Percentiles rank a stretch among this genome's conserved stretches.
Evolutionary conservation across 1,140 invertebrate species (phyloP).

Genomic region (Drosophila aff.): DNA sequence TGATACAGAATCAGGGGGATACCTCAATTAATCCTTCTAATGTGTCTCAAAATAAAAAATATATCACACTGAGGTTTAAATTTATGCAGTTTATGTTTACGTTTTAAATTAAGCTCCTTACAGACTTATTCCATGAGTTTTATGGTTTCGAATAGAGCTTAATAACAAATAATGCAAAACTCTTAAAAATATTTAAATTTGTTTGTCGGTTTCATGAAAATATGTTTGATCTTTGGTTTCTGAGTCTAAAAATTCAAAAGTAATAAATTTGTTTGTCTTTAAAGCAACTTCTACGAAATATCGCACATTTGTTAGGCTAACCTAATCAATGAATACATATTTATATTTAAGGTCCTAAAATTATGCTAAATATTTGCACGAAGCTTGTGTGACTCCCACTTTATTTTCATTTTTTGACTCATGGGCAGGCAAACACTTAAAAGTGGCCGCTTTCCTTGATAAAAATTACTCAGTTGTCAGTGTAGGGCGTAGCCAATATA

Average conservation of each 20-base stretch:
- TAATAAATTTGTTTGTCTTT: no score
- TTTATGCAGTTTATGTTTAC: neutral
- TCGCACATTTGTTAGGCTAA: neutral
- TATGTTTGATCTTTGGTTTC: no score
- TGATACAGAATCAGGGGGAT: neutral
- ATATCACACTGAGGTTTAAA: neutral
- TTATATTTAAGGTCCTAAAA: constrained; percentile 4
- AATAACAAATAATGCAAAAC: neutral
- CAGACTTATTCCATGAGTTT: no score
- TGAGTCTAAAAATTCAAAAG: no score
- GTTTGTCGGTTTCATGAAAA: no score
- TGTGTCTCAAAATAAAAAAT: no score
- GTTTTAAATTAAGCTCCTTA: neutral
- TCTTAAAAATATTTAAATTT: neutral
- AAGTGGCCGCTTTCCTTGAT: constrained; percentile 47
- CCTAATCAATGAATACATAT: neutral
- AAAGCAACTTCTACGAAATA: neutral
- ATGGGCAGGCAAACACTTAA: constrained; percentile 31
- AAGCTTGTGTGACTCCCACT: constrained; percentile 6
- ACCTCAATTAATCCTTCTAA: neutral
- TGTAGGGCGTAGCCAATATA: constrained; percentile 15
- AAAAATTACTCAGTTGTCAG: constrained; percentile 24
- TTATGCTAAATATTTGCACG: constrained; percentile 9
- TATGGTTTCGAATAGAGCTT: neutral
- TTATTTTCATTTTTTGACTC: constrained; percentile 37